Evolutionary conservation across 2,797 vertebrate species (phyloP).

Genomic region (Poecilia picta): DNA sequence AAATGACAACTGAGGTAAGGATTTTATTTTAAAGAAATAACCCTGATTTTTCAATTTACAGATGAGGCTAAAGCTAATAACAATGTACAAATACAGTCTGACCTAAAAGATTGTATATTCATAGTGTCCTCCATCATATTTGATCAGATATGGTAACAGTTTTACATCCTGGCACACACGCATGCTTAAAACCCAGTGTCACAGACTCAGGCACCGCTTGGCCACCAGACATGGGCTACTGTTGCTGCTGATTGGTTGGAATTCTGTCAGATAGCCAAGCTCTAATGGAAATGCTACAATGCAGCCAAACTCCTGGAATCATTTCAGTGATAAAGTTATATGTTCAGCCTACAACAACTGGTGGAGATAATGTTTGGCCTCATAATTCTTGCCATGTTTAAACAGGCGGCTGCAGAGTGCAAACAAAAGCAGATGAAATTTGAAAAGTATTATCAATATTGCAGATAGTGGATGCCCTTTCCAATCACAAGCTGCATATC

Average conservation of each 20-base stretch:
- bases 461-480: conserved; percentile 99
- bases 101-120: conserved; percentile 54
- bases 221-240: conserved; percentile 89
- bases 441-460: conserved; percentile 99
- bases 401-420: conserved; percentile 99
- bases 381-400: conserved; percentile 99
- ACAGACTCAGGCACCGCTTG: conserved; percentile 79
- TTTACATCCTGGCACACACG: conserved; percentile 64
- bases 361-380: conserved; percentile 98
- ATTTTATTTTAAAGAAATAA: neutral
- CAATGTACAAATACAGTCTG: conserved; percentile 19
- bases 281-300: conserved; percentile 99
- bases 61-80: conserved; percentile 17
- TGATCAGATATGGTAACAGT: conserved; percentile 68
- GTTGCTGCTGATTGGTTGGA: conserved; percentile 89
- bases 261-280: conserved; percentile 97
- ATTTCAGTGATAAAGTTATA: conserved; percentile 99
- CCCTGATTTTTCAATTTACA: conserved; percentile 7
- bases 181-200: conserved; percentile 53
- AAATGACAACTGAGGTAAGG: neutral
- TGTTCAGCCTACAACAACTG: conserved; percentile 99
- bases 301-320: conserved; percentile 99
- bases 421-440: conserved; percentile 99
- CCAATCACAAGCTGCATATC: conserved; percentile 99
- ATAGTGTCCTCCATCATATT: conserved; percentile 63